Percentiles rank a stretch among this genome's conserved stretches.
Evolutionary conservation across 2,888 invertebrate species (phyloP).

Genomic region (Drosophila nr. perissopoda): DNA sequence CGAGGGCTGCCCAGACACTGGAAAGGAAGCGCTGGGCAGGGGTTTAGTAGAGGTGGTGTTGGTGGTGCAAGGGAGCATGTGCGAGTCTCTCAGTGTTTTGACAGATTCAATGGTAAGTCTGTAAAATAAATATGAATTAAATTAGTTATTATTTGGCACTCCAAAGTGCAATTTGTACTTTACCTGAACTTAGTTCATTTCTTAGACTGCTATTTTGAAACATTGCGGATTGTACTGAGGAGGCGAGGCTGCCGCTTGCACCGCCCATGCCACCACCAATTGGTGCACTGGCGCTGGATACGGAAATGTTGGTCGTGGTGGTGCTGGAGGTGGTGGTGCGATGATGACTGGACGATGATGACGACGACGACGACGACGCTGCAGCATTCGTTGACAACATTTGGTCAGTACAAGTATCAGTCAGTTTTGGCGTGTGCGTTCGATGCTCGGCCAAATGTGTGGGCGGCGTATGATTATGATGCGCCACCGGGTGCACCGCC

Average conservation of each 20-base stretch:
- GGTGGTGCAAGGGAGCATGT: constrained; percentile 15
- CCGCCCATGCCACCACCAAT: constrained; percentile 20
- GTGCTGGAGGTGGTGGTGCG: constrained; percentile 68
- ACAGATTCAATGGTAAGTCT: constrained; percentile 96
- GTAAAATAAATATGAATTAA: constrained; percentile 83
- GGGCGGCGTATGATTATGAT: constrained; percentile 56
- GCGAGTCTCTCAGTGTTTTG: constrained; percentile 89
- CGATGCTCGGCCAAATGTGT: constrained; percentile 65
- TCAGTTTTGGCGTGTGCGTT: constrained; percentile 76
- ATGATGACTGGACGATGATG: constrained; percentile 65
- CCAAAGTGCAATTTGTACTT: constrained; percentile 22
- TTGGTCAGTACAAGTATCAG: constrained; percentile 76
- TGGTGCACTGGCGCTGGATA: constrained; percentile 64
- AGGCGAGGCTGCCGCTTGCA: constrained; percentile 49
- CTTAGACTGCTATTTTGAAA: constrained; percentile 84
- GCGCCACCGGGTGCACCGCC: constrained; percentile 41
- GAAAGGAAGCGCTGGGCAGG: constrained; percentile 13
- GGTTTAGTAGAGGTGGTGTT: constrained; percentile 2
- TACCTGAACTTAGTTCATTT: constrained; percentile 85
- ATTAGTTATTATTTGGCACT: background rate
- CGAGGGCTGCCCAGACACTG: constrained; percentile 61
- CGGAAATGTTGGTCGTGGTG: constrained; percentile 50
- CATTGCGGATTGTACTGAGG: constrained; percentile 76
- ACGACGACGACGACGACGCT: constrained; percentile 55
- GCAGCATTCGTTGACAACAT: constrained; percentile 53